Evolutionary conservation across 2,888 invertebrate genomes (phyloP).

Genomic region (Eretmocerus hayati): DNA sequence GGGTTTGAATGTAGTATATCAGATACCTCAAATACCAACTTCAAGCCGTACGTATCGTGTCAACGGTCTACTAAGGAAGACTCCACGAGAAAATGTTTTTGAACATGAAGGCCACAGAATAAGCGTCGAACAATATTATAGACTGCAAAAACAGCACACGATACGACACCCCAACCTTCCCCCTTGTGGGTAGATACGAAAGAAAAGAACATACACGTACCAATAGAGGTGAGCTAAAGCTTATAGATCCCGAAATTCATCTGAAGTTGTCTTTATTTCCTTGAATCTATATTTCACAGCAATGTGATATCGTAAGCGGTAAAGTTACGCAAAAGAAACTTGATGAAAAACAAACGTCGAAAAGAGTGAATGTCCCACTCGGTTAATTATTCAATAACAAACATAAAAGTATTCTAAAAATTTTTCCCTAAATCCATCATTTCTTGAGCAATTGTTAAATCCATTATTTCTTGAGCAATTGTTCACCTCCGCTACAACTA

Average conservation of each 20-base stretch:
- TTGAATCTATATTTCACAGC: constrained; percentile 21
- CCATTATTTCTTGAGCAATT: too few species aligned
- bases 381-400: too few species aligned
- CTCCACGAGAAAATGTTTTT: constrained; percentile 45
- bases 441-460: too few species aligned
- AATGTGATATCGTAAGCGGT: constrained; percentile 59
- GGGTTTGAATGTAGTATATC: constrained; percentile 48
- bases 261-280: neutral
- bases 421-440: too few species aligned
- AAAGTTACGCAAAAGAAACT: constrained; percentile 75
- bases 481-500: too few species aligned
- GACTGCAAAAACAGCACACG: constrained; percentile 41
- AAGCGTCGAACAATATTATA: constrained; percentile 51
- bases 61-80: constrained; percentile 40
- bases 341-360: constrained; percentile 72
- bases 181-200: constrained; percentile 75
- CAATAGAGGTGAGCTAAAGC: constrained; percentile 59
- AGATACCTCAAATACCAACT: constrained; percentile 45
- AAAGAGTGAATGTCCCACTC: too few species aligned
- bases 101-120: constrained; percentile 31
- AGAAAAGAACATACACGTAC: constrained; percentile 68
- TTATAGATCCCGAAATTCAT: neutral
- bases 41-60: constrained; percentile 48
- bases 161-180: constrained; percentile 43
- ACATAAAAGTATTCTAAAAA: too few species aligned